Evolutionary conservation across 2,113 vertebrate genomes (phyloP).

Genomic region (Cheilinus undulatus): DNA sequence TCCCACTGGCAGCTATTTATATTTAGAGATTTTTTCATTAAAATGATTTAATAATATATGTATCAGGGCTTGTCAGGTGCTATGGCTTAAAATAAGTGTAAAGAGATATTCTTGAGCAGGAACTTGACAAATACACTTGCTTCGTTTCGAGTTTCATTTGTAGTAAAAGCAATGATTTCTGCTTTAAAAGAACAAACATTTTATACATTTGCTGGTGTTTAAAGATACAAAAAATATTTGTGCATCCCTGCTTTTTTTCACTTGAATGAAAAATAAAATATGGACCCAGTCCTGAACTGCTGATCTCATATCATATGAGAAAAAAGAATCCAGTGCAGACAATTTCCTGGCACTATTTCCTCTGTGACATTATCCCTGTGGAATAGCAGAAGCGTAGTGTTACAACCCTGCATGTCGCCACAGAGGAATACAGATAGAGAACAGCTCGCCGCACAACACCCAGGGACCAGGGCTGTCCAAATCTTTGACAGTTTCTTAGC

Average conservation of each 20-base stretch:
- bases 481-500: constrained; percentile 59
- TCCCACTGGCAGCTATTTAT: too few species aligned
- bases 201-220: neutral
- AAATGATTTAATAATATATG: too few species aligned
- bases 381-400: constrained; percentile 56
- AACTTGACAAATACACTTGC: too few species aligned
- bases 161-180: too few species aligned
- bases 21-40: too few species aligned
- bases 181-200: too few species aligned
- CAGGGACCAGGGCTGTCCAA: constrained; percentile 51
- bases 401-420: constrained; percentile 59
- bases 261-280: neutral
- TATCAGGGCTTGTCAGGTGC: too few species aligned
- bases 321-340: constrained; percentile 2
- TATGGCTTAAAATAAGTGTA: too few species aligned
- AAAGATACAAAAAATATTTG: constrained; percentile 1
- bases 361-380: constrained; percentile 62
- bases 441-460: constrained; percentile 23
- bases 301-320: neutral
- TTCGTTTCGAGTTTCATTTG: too few species aligned
- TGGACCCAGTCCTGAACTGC: neutral
- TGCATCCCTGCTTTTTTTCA: neutral
- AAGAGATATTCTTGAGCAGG: too few species aligned
- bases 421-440: constrained; percentile 69
- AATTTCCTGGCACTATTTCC: constrained; percentile 54